phyloP scores from a whole-genome alignment of 2,113 vertebrate genomes.

The Xiphias gladius region DNA sequence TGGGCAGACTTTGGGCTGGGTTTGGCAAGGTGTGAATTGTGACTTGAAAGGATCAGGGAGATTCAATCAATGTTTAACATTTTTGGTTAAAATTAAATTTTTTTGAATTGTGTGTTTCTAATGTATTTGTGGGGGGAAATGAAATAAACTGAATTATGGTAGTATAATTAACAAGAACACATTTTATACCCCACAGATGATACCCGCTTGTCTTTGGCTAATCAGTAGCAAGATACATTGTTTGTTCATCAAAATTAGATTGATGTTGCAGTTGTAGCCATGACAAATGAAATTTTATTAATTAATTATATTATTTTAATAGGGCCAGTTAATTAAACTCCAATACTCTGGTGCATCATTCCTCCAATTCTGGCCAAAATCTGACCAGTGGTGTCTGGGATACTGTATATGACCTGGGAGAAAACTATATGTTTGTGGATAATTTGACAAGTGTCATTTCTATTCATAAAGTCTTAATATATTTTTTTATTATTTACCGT shows the following conservation, averaged over 20 bases:
- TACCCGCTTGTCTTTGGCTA: not conserved
- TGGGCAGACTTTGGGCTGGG: not conserved
- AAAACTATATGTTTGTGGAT: not conserved
- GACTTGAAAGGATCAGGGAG: not conserved
- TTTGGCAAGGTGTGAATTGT: not conserved
- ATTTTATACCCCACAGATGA: not conserved
- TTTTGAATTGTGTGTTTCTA: not conserved
- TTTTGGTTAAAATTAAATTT: not conserved
- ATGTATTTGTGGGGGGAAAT: not conserved
- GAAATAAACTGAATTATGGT: not conserved
- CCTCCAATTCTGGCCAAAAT: not conserved
- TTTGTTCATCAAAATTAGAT: not conserved
- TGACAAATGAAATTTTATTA: not conserved
- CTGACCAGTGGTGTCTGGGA: not conserved
- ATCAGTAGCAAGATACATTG: not conserved
- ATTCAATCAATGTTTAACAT: not conserved
- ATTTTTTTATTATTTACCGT: not conserved
- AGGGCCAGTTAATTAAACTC: not conserved
- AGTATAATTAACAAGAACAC: too few species aligned
- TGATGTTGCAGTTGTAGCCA: not conserved
- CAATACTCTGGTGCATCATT: not conserved
- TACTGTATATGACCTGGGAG: not conserved
- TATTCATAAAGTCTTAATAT: too few species aligned
- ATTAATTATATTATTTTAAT: not conserved
- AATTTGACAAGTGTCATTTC: not conserved